phyloP scores from a whole-genome alignment of 2,113 vertebrate species.

The Calyptomena viridis region DNA sequence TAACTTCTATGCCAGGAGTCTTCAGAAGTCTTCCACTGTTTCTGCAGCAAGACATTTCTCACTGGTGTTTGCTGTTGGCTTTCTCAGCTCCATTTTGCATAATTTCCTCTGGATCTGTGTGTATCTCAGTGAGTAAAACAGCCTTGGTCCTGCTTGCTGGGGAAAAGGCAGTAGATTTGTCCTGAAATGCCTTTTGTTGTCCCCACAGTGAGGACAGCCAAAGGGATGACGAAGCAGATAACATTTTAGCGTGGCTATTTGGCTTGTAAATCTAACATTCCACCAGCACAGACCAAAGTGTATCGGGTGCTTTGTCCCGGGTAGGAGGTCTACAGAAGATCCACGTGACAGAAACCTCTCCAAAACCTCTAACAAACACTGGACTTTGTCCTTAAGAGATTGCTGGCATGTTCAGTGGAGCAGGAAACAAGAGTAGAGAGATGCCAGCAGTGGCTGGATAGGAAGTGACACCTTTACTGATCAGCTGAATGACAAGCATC shows the following conservation, averaged over 20 bases:
- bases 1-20: background rate
- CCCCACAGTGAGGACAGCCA: background rate
- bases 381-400: background rate
- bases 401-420: accelerated
- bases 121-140: background rate
- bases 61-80: background rate
- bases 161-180: background rate
- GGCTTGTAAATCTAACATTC: background rate
- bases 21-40: background rate
- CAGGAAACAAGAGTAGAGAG: background rate
- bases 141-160: background rate
- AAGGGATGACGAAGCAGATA: background rate
- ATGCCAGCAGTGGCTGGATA: background rate
- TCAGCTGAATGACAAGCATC: background rate
- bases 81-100: background rate
- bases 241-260: background rate
- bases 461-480: background rate
- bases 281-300: background rate
- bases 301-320: background rate
- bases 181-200: background rate
- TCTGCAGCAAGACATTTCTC: background rate
- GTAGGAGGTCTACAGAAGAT: background rate
- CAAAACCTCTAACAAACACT: background rate
- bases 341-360: background rate
- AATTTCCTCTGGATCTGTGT: background rate